These are phyloP conservation scores for Cynoglossus semilaevis DNA, from an alignment of 2,113 vertebrate species.

Conservation along the genomic window DNA sequence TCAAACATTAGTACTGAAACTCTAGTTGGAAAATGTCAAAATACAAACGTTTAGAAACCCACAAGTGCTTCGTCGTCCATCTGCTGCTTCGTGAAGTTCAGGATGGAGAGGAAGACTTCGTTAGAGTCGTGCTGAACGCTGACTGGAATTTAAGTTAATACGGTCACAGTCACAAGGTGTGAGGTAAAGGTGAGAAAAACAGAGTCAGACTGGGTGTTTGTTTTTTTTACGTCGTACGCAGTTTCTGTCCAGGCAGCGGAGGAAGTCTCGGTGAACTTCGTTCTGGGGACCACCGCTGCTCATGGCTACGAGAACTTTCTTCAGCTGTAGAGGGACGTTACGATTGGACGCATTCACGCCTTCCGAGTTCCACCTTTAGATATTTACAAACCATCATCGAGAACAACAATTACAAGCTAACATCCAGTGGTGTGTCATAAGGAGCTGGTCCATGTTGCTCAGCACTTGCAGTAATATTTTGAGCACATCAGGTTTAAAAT, in stretches of 20 bases:
- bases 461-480: too few relatives aligned
- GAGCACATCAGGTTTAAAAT: too few relatives aligned
- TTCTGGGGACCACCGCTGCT: conserved; percentile 19
- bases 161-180: background rate
- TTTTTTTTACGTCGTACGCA: conserved; percentile 50
- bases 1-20: background rate
- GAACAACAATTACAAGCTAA: background rate
- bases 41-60: background rate
- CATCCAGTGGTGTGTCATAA: too few relatives aligned
- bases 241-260: conserved; percentile 68
- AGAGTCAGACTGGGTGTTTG: background rate
- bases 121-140: conserved; percentile 69
- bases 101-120: conserved; percentile 71
- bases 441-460: too few relatives aligned
- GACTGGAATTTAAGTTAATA: conserved; percentile 49
- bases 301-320: conserved; percentile 54
- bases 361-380: conserved; percentile 59
- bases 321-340: conserved; percentile 65
- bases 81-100: conserved; percentile 66
- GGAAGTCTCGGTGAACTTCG: conserved; percentile 50
- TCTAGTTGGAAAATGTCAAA: background rate
- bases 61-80: conserved; percentile 65
- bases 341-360: rapidly evolving
- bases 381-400: conserved; percentile 10
- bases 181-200: background rate